Conservation (phyloP, 2,888 invertebrate genomes). For the Drosophila subsilvestris region DNA sequence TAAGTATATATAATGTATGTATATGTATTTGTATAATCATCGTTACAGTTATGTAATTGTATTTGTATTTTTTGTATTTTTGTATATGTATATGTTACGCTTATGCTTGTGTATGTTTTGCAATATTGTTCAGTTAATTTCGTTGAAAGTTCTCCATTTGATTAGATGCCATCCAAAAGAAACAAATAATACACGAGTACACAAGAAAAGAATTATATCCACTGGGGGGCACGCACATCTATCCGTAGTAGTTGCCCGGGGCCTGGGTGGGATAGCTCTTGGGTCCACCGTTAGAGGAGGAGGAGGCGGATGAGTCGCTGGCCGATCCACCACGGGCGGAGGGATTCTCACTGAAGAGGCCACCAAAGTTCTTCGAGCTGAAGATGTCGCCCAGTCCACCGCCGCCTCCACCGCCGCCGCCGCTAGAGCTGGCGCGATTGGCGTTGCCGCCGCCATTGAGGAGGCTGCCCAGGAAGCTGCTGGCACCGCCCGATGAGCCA, state of each 20-base stretch:
- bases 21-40: conserved; percentile 44
- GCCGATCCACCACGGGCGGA: conserved; percentile 57
- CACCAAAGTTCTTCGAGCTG: conserved; percentile 81
- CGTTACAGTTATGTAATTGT: conserved; percentile 37
- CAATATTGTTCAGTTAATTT: conserved; percentile 44
- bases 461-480: conserved; percentile 69
- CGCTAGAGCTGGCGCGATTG: conserved; percentile 57
- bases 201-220: conserved; percentile 18
- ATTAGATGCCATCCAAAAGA: conserved; percentile 37
- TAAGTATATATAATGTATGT: conserved; percentile 24
- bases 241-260: conserved; percentile 74
- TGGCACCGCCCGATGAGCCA: conserved; percentile 53
- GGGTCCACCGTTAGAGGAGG: conserved; percentile 51
- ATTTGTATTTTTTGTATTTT: conserved; percentile 20
- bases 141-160: conserved; percentile 57
- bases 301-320: conserved; percentile 49
- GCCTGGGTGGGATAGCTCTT: conserved; percentile 83
- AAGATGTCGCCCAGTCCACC: conserved; percentile 80
- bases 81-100: conserved; percentile 12
- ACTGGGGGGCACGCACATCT: too few species aligned
- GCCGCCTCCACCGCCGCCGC: conserved; percentile 54
- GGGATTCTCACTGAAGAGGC: conserved; percentile 83
- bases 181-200: conserved; percentile 2
- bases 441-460: conserved; percentile 63
- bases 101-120: conserved; percentile 6